A percentile compares a stretch with the other conserved stretches of the same genome.
phyloP scores from a whole-genome alignment of 2,888 invertebrate species.

The Quadriops clusia region DNA sequence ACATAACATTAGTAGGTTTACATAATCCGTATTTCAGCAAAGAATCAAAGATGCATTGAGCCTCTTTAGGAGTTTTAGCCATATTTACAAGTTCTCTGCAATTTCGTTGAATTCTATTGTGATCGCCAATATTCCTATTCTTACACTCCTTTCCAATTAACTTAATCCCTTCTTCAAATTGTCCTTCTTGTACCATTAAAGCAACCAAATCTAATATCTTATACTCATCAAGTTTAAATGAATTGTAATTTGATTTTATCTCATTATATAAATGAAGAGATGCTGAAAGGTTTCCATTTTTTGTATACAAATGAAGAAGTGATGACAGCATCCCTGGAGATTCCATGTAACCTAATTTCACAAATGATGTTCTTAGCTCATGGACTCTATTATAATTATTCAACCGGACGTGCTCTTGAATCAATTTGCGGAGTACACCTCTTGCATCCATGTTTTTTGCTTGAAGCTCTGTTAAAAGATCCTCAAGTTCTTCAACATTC shows the following conservation, averaged over 20 bases:
- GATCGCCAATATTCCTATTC: slow-evolving; percentile 26
- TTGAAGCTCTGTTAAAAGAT: slow-evolving; percentile 53
- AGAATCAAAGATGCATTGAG: slow-evolving; percentile 41
- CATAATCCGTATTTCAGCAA: slow-evolving; percentile 44
- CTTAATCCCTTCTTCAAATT: slow-evolving; percentile 36
- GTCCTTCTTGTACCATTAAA: slow-evolving; percentile 42
- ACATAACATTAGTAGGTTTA: slow-evolving; percentile 41
- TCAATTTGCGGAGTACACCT: slow-evolving; percentile 49
- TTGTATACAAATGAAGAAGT: slow-evolving; percentile 49
- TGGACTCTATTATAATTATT: slow-evolving; percentile 44
- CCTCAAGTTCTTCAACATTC: slow-evolving; percentile 48
- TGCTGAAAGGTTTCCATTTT: slow-evolving; percentile 41
- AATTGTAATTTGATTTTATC: slow-evolving; percentile 40
- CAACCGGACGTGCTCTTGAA: slow-evolving; percentile 45
- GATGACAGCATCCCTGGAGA: slow-evolving; percentile 56
- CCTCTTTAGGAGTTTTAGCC: slow-evolving; percentile 36
- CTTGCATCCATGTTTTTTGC: slow-evolving; percentile 54
- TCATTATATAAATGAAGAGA: slow-evolving; percentile 43
- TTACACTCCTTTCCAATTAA: slow-evolving; percentile 42
- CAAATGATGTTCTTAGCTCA: slow-evolving; percentile 43
- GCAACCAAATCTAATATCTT: slow-evolving; percentile 54
- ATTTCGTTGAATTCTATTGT: slow-evolving; percentile 38
- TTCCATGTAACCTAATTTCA: slow-evolving; percentile 33
- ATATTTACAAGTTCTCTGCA: slow-evolving; percentile 50
- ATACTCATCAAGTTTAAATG: slow-evolving; percentile 50